phyloP scores from a whole-genome alignment of 2,888 invertebrate genomes.

The Adela reaumurella region DNA sequence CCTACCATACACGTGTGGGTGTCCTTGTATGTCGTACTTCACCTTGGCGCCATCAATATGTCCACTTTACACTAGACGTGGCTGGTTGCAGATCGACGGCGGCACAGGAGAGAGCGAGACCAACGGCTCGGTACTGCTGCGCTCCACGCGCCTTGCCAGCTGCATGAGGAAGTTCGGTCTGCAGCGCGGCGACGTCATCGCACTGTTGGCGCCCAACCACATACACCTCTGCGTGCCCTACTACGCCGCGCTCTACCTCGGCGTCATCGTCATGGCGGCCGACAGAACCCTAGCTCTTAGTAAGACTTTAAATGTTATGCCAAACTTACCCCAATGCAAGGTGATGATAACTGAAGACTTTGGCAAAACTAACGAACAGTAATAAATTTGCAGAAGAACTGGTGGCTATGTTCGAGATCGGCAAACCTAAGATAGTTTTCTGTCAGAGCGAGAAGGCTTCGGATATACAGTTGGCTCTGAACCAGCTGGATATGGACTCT shows the following conservation, averaged over 20 bases:
- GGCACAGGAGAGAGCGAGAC: constrained; percentile 37
- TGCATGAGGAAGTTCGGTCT: constrained; percentile 30
- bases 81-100: constrained; percentile 30
- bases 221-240: constrained; percentile 36
- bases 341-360: too few relatives aligned
- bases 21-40: too few relatives aligned
- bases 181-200: constrained; percentile 33
- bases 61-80: too few relatives aligned
- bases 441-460: constrained; percentile 28
- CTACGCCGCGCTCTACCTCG: constrained; percentile 39
- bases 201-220: constrained; percentile 40
- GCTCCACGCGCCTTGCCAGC: constrained; percentile 36
- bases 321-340: too few relatives aligned
- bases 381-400: constrained; percentile 22
- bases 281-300: constrained; percentile 23
- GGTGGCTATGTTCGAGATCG: constrained; percentile 19
- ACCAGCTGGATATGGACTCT: constrained; percentile 18
- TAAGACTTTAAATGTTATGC: too few relatives aligned
- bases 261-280: constrained; percentile 24
- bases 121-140: constrained; percentile 25
- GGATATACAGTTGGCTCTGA: constrained; percentile 23
- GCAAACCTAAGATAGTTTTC: constrained; percentile 28
- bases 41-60: too few relatives aligned
- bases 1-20: constrained; percentile 3
- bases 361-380: too few relatives aligned